Conservation (phyloP, 2,113 vertebrate species). For the Paratilapia polleni region DNA sequence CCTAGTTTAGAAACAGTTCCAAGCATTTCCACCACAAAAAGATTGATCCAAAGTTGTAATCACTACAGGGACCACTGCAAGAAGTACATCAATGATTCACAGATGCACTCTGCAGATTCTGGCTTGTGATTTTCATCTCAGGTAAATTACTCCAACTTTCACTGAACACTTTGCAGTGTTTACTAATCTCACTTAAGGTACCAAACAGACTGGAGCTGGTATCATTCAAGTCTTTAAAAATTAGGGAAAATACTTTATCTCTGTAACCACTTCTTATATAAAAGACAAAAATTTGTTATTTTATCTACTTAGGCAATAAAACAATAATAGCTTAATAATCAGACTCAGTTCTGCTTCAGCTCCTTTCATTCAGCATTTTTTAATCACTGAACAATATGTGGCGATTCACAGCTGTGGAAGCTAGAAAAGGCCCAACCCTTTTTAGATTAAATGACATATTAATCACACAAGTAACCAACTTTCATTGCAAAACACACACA, state of each 20-base stretch:
- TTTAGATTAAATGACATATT: neutral
- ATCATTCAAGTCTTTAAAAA: no score
- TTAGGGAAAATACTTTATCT: neutral
- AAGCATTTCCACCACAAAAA: neutral
- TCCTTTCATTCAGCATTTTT: neutral
- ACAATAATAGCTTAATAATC: neutral
- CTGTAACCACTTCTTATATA: neutral
- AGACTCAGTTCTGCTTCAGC: neutral
- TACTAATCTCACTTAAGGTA: neutral
- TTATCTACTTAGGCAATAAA: neutral
- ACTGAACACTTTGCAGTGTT: no score
- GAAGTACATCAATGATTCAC: neutral
- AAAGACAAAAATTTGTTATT: neutral
- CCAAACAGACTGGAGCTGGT: neutral
- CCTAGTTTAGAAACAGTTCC: fast-evolving
- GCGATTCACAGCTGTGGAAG: neutral
- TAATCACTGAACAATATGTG: neutral
- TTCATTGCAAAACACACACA: neutral
- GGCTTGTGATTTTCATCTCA: neutral
- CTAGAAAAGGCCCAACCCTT: neutral
- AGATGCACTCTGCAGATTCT: neutral
- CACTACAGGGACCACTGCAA: neutral
- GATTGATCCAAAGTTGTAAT: neutral
- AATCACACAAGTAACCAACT: neutral
- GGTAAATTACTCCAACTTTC: neutral